phyloP scores from a whole-genome alignment of 1,140 invertebrate species.

The Pteromalus puparum region DNA sequence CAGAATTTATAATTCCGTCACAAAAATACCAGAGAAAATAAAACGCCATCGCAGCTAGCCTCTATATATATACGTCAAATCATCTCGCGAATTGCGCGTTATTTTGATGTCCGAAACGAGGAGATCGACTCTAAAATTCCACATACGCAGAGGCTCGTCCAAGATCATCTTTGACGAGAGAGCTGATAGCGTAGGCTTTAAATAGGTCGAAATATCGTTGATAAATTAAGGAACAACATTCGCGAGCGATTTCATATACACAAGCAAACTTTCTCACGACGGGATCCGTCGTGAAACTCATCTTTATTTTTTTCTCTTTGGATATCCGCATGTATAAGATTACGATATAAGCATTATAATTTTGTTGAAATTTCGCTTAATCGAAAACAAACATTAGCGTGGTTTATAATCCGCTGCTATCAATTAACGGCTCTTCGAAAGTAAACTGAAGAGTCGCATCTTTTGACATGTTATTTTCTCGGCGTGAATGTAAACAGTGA shows the following conservation, averaged over 20 bases:
- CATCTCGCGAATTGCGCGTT: conserved; percentile 13
- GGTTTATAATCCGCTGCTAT: not conserved
- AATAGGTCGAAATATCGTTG: conserved; percentile 21
- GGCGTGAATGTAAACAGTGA: too few species aligned
- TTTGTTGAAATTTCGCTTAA: not conserved
- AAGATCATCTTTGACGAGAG: conserved; percentile 12
- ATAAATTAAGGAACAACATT: not conserved
- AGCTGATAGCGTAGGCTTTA: conserved; percentile 24
- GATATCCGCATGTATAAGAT: not conserved
- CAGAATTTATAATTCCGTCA: not conserved
- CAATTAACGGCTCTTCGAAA: too few species aligned
- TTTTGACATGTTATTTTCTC: too few species aligned
- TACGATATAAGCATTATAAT: conserved; percentile 12
- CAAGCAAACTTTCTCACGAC: not conserved
- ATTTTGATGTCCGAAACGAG: not conserved
- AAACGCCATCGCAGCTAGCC: not conserved
- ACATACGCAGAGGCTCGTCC: conserved; percentile 23
- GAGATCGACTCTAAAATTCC: not conserved
- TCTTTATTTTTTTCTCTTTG: not conserved
- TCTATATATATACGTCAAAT: too few species aligned
- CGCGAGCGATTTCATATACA: too few species aligned
- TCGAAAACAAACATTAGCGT: conserved; percentile 6
- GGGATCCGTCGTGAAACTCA: not conserved
- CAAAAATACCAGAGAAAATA: conserved; percentile 17
- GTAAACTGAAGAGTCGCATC: too few species aligned